Conservation (phyloP, 2,888 invertebrate species). For the Esperia sulphurella region DNA sequence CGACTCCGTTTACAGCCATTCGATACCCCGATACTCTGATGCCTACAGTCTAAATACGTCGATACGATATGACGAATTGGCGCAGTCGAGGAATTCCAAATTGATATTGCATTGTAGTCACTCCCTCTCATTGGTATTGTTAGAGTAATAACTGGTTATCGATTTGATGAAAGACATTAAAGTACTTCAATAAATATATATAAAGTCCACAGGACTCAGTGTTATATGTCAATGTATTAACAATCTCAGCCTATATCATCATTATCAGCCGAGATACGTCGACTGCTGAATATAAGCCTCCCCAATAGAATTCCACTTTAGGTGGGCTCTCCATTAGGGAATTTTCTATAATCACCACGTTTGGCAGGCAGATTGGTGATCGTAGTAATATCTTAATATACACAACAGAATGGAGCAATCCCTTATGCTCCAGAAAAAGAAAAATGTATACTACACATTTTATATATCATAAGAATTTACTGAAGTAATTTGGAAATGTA, state of each 20-base stretch:
- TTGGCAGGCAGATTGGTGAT: no score
- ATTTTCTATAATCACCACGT: no score
- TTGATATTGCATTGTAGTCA: conserved; percentile 52
- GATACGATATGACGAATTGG: conserved; percentile 48
- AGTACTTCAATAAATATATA: conserved; percentile 34
- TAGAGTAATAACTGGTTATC: conserved; percentile 36
- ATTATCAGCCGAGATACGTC: no score
- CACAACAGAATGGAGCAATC: no score
- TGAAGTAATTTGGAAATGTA: conserved; percentile 34
- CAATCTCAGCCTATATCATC: no score
- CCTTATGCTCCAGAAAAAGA: conserved; percentile 22
- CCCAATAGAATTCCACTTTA: no score
- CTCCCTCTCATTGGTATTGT: conserved; percentile 35
- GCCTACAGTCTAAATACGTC: conserved; percentile 40
- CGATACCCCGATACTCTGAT: conserved; percentile 36
- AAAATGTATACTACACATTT: conserved; percentile 37
- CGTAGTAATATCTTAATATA: no score
- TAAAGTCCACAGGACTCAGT: conserved; percentile 11
- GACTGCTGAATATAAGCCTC: no score
- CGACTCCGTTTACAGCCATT: conserved; percentile 44
- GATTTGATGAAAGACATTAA: conserved; percentile 38
- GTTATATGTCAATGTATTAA: no score
- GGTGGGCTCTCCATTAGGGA: no score
- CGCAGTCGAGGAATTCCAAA: conserved; percentile 44
- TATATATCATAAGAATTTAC: conserved; percentile 22